phyloP scores from a whole-genome alignment of 1,140 invertebrate genomes.

The Tetragnatha versicolor region DNA sequence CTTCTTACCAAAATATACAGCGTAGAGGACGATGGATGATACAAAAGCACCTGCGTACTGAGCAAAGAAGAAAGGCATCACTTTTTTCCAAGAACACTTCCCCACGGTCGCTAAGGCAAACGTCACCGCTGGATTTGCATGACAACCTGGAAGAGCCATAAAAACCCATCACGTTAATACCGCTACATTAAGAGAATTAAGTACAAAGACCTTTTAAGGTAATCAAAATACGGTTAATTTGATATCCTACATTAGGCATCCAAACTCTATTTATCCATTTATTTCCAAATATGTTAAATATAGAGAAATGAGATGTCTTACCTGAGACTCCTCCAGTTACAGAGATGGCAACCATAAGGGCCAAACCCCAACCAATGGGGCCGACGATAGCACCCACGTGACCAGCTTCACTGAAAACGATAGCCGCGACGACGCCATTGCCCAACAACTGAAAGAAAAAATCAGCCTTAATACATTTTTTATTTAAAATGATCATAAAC shows the following conservation, averaged over 20 bases:
- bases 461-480: background rate
- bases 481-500: background rate
- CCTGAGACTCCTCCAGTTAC: conserved; percentile 58
- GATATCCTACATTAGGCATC: too few relatives aligned
- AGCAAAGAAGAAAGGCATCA: conserved; percentile 66
- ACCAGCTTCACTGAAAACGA: conserved; percentile 55
- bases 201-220: background rate
- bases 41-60: conserved; percentile 67
- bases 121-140: conserved; percentile 70
- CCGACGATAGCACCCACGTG: background rate
- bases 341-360: conserved; percentile 57
- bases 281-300: too few relatives aligned
- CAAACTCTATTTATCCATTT: too few relatives aligned
- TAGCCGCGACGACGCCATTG: conserved; percentile 8
- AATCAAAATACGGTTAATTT: background rate
- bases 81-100: conserved; percentile 64
- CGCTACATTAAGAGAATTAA: background rate
- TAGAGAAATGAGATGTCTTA: too few relatives aligned
- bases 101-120: conserved; percentile 66
- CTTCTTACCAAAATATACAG: conserved; percentile 57
- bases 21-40: conserved; percentile 54
- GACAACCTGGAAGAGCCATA: conserved; percentile 65
- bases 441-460: conserved; percentile 41
- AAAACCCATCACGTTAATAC: background rate
- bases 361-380: conserved; percentile 59